phyloP scores from a whole-genome alignment of 2,888 invertebrate species.

The Protonemura montana region DNA sequence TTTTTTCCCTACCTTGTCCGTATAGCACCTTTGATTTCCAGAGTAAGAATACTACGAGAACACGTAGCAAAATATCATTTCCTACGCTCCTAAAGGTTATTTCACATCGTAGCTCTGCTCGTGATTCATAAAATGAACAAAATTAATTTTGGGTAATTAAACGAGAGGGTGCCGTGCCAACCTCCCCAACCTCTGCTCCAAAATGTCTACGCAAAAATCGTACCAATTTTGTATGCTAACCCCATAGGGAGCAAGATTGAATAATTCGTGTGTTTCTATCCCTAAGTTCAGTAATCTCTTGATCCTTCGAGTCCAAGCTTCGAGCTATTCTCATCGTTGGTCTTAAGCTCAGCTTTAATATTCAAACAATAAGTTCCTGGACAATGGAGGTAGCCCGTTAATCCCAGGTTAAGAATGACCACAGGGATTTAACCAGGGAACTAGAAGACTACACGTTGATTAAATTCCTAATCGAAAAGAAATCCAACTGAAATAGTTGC shows the following conservation, averaged over 20 bases:
- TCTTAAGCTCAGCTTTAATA: slow-evolving; percentile 47
- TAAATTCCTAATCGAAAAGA: slow-evolving; percentile 32
- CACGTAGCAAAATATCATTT: neutral
- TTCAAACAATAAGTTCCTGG: slow-evolving; percentile 50
- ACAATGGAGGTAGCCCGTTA: slow-evolving; percentile 44
- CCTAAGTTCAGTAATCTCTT: slow-evolving; percentile 40
- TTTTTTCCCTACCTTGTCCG: neutral
- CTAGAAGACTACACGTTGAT: slow-evolving; percentile 37
- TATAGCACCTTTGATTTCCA: neutral
- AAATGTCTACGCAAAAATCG: neutral
- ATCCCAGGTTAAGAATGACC: slow-evolving; percentile 42
- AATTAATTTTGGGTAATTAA: neutral
- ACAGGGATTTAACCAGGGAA: slow-evolving; percentile 24
- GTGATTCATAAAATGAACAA: neutral
- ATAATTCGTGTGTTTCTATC: slow-evolving; percentile 40
- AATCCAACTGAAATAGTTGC: neutral
- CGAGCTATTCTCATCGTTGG: slow-evolving; percentile 10
- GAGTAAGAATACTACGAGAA: neutral
- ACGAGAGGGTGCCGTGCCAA: neutral
- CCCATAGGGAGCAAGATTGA: slow-evolving; percentile 34
- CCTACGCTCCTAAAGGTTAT: neutral
- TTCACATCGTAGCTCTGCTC: neutral
- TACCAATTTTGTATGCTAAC: slow-evolving; percentile 4
- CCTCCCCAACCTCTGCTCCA: neutral
- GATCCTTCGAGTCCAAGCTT: slow-evolving; percentile 31